These are phyloP conservation scores for Drosophila bunnanda DNA, from an alignment of 2,888 invertebrate species.

Conservation along the genomic window DNA sequence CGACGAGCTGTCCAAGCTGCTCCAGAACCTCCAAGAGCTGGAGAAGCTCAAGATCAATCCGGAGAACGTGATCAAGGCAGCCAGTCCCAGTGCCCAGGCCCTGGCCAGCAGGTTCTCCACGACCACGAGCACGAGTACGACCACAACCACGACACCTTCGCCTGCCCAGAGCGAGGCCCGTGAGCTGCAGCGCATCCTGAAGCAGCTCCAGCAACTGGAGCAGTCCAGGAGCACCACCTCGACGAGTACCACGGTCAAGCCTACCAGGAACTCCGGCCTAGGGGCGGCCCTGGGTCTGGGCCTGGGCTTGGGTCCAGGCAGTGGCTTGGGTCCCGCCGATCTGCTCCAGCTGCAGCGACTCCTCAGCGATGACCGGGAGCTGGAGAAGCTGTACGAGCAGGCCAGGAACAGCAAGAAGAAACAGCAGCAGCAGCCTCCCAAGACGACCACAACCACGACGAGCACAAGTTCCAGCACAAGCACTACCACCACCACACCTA, in stretches of 20 bases:
- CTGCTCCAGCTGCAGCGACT: constrained; percentile 85
- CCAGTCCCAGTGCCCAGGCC: constrained; percentile 42
- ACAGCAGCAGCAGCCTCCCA: constrained; percentile 17
- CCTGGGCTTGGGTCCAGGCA: constrained; percentile 12
- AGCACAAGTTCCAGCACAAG: constrained; percentile 40
- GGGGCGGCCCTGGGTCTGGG: constrained; percentile 19
- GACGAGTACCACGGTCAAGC: constrained; percentile 29
- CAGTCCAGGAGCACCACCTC: constrained; percentile 47
- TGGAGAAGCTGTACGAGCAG: constrained; percentile 82
- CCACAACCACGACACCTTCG: constrained; percentile 20
- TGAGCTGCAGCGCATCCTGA: constrained; percentile 72
- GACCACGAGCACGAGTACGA: constrained; percentile 11
- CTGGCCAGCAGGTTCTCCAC: constrained; percentile 71
- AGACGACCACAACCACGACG: constrained; percentile 41
- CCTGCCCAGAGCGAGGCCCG: constrained; percentile 50
- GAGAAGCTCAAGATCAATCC: constrained; percentile 81
- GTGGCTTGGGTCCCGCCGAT: constrained; percentile 81
- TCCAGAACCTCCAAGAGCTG: constrained; percentile 85
- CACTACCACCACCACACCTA: constrained; percentile 54
- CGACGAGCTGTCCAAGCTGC: constrained; percentile 85
- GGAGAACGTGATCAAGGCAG: constrained; percentile 68
- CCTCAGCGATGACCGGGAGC: constrained; percentile 84
- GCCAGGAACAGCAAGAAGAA: constrained; percentile 68
- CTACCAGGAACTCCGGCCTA: constrained; percentile 10
- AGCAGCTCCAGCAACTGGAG: constrained; percentile 73